A percentile compares a stretch with the other conserved stretches of the same genome.
Evolutionary conservation across 2,113 vertebrate species (phyloP).

Genomic region (Craseonycteris thonglongyai): DNA sequence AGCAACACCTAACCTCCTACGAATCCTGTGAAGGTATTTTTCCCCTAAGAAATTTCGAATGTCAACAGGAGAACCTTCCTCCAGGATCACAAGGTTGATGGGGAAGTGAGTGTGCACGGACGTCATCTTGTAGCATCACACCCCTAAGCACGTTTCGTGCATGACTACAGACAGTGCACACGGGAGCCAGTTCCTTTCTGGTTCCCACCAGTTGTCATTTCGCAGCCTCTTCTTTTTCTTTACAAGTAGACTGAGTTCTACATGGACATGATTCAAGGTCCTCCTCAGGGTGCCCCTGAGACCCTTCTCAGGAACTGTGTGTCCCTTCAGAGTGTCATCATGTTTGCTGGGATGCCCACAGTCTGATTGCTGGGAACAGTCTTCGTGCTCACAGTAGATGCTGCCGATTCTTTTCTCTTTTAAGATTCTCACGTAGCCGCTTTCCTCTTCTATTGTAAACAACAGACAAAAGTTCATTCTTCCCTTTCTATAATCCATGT

Average conservation of each 20-base stretch:
- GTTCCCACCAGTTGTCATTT: constrained; percentile 97
- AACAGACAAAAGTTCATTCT: background rate
- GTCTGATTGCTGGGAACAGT: constrained; percentile 96
- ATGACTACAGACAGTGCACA: constrained; percentile 94
- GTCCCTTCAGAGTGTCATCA: constrained; percentile 85
- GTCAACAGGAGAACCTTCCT: constrained; percentile 88
- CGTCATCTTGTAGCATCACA: constrained; percentile 93
- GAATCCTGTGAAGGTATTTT: too few species aligned
- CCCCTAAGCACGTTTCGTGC: constrained; percentile 97
- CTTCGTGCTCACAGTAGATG: constrained; percentile 92
- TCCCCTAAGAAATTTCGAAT: constrained; percentile 91
- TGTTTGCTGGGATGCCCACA: too few species aligned
- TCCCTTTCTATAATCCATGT: background rate
- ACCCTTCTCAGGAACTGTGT: constrained; percentile 89
- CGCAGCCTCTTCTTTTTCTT: too few species aligned
- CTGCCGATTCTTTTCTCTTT: background rate
- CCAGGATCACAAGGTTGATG: constrained; percentile 93
- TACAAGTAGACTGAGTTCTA: constrained; percentile 89
- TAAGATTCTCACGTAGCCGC: background rate
- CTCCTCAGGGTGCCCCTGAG: constrained; percentile 87
- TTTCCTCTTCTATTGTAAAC: background rate
- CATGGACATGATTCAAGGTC: constrained; percentile 93
- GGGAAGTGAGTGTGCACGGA: constrained; percentile 95
- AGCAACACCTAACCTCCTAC: too few species aligned
- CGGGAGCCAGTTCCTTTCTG: too few species aligned